Base-by-base conservation (phyloP, 2,797 vertebrate genomes). In the Gymnoscopelus microlampas region DNA sequence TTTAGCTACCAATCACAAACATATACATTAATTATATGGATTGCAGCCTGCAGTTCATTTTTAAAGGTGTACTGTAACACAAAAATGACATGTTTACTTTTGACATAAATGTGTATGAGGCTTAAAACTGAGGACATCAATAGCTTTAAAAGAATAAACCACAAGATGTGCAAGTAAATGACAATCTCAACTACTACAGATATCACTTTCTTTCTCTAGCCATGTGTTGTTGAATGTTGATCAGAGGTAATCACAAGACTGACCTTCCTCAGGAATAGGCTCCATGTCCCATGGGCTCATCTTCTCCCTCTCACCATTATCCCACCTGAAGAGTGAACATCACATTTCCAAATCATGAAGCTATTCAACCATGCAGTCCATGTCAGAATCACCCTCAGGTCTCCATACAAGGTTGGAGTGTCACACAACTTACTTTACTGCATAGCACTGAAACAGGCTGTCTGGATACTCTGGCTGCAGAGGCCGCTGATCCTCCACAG, bases 241-340 rank as follows among this genome's bases (percentile, higher is more conserved):
- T n/a, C 47, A 35, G 53, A 53, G 47, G 39, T 0, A 63, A 9
- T 47, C 55, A 32, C 13, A 24, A 23, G 4, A 91, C 94, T 91
- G 87, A 96, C 97, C 97, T 96, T 95, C 96, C 82, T 98, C 96
- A 70, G 96, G 96, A 92, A 98, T 97, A 1, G 95, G 95, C 58
- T 99, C 97, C 95, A 99, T 98, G 90, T 98, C 96, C 96, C 98
- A 99, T 0, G 97, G 97, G 87, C 98, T 99, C 97, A 99, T 96
- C 81, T 95, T 98, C 86, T 99, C 98, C 78, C 91, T 91, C 80
- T 99, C 98, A 29, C 96, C 95, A 79, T 99, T 99, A 91, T 99
- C 98, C 98, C 97, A 99, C 89, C 97, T 99, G 85, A 71, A 78
- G 3, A 62, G 14, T 48, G 58, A 60, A 73, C n/a, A 70, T 19